A percentile compares a stretch with the other conserved stretches of the same genome.
phyloP scores from a whole-genome alignment of 2,888 invertebrate species.

The Alloscopus bannaensis region DNA sequence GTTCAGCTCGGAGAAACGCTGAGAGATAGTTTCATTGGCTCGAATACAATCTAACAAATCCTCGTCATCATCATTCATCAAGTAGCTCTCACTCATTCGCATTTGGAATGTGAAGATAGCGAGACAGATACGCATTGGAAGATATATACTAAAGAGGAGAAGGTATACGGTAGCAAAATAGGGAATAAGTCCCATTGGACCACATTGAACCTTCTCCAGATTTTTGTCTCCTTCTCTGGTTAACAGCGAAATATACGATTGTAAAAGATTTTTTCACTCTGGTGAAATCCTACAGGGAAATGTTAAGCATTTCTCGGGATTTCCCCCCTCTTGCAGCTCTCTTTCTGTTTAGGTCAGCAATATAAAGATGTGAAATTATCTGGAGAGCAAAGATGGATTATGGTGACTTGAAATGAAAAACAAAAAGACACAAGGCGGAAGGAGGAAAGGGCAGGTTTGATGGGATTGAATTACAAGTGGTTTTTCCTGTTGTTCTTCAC shows the following conservation, averaged over 20 bases:
- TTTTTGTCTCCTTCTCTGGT: no score
- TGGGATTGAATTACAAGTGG: conserved; percentile 56
- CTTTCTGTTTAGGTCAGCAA: conserved; percentile 60
- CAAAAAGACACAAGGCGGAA: no score
- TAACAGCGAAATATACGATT: conserved; percentile 18
- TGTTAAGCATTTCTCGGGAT: conserved; percentile 33
- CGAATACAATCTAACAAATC: conserved; percentile 53
- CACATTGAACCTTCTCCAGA: no score
- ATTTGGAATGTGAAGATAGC: conserved; percentile 39
- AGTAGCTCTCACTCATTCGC: conserved; percentile 49
- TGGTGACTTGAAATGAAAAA: conserved; percentile 35
- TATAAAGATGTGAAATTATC: background rate
- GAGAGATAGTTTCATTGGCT: background rate
- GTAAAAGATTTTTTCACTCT: conserved; percentile 41
- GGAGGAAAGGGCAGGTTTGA: conserved; percentile 35
- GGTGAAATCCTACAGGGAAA: conserved; percentile 53
- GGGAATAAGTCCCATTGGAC: no score
- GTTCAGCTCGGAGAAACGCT: conserved; percentile 21
- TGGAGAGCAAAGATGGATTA: conserved; percentile 52
- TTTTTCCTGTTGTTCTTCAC: conserved; percentile 48
- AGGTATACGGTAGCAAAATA: background rate
- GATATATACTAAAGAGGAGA: conserved; percentile 26
- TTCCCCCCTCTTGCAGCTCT: conserved; percentile 23
- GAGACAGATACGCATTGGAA: conserved; percentile 36
- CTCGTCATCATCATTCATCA: conserved; percentile 67